Conservation (phyloP, 2,888 invertebrate species). For the Cecidostiba fungosa region DNA sequence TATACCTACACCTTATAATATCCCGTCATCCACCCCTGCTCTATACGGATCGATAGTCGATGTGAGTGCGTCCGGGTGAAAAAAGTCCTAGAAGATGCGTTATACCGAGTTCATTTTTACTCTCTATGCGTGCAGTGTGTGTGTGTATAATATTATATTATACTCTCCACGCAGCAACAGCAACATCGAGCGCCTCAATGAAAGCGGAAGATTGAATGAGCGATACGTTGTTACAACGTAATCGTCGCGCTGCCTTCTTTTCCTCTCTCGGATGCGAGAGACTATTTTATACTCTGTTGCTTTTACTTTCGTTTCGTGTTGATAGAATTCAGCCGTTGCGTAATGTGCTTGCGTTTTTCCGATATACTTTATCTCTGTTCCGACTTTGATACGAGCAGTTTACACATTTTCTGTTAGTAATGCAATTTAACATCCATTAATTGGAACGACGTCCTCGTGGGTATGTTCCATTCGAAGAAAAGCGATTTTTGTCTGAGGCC, state of each 20-base stretch:
- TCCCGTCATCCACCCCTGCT: neutral
- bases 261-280: constrained; percentile 13
- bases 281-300: neutral
- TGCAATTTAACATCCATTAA: too few relatives aligned
- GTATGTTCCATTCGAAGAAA: neutral
- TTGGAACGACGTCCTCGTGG: too few relatives aligned
- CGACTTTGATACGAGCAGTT: too few relatives aligned
- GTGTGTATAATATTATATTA: neutral
- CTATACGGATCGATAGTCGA: constrained; percentile 12
- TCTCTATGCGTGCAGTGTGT: neutral
- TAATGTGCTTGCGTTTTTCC: neutral
- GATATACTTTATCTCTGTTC: neutral
- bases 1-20: neutral
- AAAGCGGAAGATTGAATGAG: constrained; percentile 46
- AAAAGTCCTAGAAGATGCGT: neutral
- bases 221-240: constrained; percentile 40
- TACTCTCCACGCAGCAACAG: neutral
- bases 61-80: neutral
- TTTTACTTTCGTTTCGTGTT: constrained; percentile 22
- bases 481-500: too few relatives aligned
- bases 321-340: neutral
- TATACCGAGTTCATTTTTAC: neutral
- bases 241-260: constrained; percentile 26
- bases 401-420: too few relatives aligned
- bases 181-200: constrained; percentile 15